These are phyloP conservation scores for Butorides virescens DNA, from an alignment of 2,113 vertebrate species.

Conservation along the genomic window DNA sequence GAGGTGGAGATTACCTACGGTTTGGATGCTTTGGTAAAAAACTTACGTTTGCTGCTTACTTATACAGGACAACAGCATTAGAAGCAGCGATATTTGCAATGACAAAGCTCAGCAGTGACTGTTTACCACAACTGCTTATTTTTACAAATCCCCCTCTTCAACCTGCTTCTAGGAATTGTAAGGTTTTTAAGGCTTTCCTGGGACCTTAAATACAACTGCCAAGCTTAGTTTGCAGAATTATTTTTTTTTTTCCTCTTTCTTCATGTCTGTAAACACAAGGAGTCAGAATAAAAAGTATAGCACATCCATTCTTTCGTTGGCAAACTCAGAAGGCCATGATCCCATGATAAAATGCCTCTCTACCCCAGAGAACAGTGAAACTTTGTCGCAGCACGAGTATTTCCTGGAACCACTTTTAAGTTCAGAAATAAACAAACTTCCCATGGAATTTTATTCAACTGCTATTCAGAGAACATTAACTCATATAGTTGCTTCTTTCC, in stretches of 20 bases:
- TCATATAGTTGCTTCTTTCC: constrained; percentile 32
- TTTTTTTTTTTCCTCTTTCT: background rate
- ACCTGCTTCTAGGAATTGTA: background rate
- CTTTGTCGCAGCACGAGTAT: background rate
- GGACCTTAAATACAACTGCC: background rate
- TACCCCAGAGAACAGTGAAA: background rate
- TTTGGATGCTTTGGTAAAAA: background rate
- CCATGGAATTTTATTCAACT: constrained; percentile 51
- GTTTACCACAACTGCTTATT: background rate
- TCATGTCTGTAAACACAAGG: background rate
- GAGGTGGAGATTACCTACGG: background rate
- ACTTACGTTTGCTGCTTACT: background rate
- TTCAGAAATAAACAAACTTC: constrained; percentile 52
- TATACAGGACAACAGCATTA: background rate
- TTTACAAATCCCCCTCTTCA: background rate
- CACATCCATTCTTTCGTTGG: background rate
- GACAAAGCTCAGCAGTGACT: background rate
- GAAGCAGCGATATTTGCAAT: background rate
- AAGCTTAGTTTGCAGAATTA: background rate
- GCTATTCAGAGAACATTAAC: constrained; percentile 40
- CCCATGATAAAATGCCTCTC: background rate
- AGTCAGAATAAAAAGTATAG: background rate
- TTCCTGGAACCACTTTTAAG: constrained; percentile 45
- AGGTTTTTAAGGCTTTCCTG: background rate
- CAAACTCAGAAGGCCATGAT: background rate